These are phyloP conservation scores for Dendroctonus ponderosae DNA, from an alignment of 1,140 invertebrate genomes.

Conservation along the genomic window DNA sequence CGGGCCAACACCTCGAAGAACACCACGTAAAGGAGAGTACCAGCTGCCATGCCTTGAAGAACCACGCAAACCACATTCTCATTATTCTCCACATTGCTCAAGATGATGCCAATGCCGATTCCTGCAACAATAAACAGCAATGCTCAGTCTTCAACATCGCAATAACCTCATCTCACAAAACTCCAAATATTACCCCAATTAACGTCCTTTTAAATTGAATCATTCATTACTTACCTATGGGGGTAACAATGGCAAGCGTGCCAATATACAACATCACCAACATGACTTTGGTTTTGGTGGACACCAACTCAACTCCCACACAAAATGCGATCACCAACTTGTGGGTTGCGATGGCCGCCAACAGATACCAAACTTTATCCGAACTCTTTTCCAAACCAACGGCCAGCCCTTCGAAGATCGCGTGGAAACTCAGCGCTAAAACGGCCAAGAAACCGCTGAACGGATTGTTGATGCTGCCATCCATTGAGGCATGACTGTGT, in stretches of 20 bases:
- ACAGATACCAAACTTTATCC: slow-evolving; percentile 65
- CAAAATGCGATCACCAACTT: slow-evolving; percentile 88
- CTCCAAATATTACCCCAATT: too few species aligned
- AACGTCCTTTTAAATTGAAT: too few species aligned
- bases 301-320: slow-evolving; percentile 76
- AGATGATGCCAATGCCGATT: slow-evolving; percentile 68
- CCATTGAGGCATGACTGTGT: slow-evolving; percentile 38
- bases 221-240: slow-evolving; percentile 56
- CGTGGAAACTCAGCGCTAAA: slow-evolving; percentile 76
- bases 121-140: slow-evolving; percentile 41
- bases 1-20: slow-evolving; percentile 87
- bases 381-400: slow-evolving; percentile 71
- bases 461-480: slow-evolving; percentile 47
- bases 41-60: slow-evolving; percentile 81
- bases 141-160: too few species aligned
- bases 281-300: slow-evolving; percentile 61
- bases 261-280: slow-evolving; percentile 69
- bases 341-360: slow-evolving; percentile 82
- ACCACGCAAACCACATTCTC: slow-evolving; percentile 64
- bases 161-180: too few species aligned
- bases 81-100: slow-evolving; percentile 59
- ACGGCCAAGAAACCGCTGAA: slow-evolving; percentile 66
- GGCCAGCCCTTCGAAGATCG: slow-evolving; percentile 78
- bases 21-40: slow-evolving; percentile 85
- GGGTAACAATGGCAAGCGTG: slow-evolving; percentile 77